A percentile compares a stretch with the other conserved stretches of the same genome.
Conservation (phyloP, 2,888 invertebrate genomes). For the Chaetoderma sp. region DNA sequence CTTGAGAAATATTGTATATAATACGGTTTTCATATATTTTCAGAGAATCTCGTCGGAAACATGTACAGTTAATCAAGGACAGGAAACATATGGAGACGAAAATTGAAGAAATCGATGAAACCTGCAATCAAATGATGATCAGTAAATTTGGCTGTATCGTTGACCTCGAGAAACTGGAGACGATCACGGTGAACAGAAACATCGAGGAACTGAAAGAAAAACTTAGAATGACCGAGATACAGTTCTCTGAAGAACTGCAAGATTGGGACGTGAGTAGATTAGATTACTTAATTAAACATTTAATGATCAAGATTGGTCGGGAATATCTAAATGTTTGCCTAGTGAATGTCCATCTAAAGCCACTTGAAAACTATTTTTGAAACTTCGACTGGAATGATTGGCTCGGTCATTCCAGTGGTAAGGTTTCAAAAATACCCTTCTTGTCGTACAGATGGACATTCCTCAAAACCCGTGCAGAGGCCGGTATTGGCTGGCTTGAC, state of each 20-base stretch:
- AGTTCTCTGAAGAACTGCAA: slow-evolving; percentile 57
- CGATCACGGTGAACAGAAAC: slow-evolving; percentile 66
- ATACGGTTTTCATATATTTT: too few relatives aligned
- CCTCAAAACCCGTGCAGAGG: too few relatives aligned
- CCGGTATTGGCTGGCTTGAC: too few relatives aligned
- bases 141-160: slow-evolving; percentile 68
- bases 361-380: neutral
- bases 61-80: slow-evolving; percentile 67
- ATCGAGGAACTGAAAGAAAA: slow-evolving; percentile 69
- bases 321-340: too few relatives aligned
- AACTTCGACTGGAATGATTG: slow-evolving; percentile 21
- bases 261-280: slow-evolving; percentile 64
- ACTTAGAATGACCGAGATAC: slow-evolving; percentile 56
- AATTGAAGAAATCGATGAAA: slow-evolving; percentile 61
- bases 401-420: too few relatives aligned
- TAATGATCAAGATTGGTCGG: too few relatives aligned
- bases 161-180: slow-evolving; percentile 68
- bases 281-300: neutral
- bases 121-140: slow-evolving; percentile 67
- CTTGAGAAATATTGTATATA: too few relatives aligned
- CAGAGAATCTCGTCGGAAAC: slow-evolving; percentile 66
- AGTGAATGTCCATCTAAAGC: too few relatives aligned
- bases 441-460: too few relatives aligned
- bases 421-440: too few relatives aligned
- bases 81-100: slow-evolving; percentile 61